phyloP scores from a whole-genome alignment of 2,113 vertebrate species.

The Recurvirostra avosetta region DNA sequence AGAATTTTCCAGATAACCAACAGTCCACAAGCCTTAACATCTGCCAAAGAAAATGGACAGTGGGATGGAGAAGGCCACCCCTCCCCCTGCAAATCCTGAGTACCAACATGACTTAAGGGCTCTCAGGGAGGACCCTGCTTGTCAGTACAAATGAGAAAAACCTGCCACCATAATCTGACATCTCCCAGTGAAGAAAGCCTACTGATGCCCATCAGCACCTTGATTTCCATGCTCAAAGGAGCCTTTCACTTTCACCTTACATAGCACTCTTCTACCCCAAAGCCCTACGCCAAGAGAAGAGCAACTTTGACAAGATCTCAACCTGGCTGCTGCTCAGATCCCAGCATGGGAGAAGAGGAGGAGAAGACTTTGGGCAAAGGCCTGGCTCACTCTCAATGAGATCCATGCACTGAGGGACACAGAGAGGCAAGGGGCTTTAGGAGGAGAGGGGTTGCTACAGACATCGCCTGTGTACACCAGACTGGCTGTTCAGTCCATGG shows the following conservation, averaged over 20 bases:
- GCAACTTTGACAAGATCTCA: background rate
- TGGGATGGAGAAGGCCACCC: background rate
- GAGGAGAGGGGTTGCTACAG: background rate
- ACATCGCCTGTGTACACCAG: fast-evolving
- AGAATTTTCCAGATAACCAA: background rate
- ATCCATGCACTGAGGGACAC: background rate
- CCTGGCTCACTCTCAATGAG: background rate
- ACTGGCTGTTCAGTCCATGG: background rate
- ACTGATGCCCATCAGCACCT: background rate
- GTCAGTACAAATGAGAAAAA: background rate
- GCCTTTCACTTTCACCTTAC: background rate
- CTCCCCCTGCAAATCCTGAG: background rate
- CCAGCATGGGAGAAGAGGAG: background rate
- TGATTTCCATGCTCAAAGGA: background rate
- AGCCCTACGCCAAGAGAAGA: background rate
- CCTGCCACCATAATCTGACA: background rate
- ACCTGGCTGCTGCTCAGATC: background rate
- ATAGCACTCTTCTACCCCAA: background rate
- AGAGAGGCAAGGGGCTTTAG: background rate
- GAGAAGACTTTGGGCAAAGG: background rate
- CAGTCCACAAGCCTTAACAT: background rate
- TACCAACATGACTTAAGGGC: background rate
- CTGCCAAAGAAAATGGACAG: background rate
- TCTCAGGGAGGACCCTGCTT: background rate
- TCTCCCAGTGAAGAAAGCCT: background rate